Base-by-base conservation (phyloP, 2,113 vertebrate species). In the Prinia subflava region DNA sequence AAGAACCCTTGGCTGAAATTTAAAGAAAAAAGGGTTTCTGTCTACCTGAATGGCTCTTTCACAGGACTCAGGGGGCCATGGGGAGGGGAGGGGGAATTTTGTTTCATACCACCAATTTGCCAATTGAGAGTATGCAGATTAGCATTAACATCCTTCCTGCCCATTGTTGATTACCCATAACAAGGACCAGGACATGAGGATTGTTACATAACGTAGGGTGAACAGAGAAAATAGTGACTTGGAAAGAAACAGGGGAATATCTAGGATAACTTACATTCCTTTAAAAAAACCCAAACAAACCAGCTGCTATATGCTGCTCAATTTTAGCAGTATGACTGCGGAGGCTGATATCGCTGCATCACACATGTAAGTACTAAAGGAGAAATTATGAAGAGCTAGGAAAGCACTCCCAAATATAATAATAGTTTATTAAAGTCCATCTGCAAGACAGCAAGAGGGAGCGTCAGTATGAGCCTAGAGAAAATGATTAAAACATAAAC, bases 401-500 rank as follows among this genome's bases (percentile, higher is more conserved):
- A 90, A 94, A 88, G 46, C 50, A 27, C 28, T 95, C 94, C 79
- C 75, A 94, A 73, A 76, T 80, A 94, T 16, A 90, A 92, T 82
- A 94, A 67, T 57, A 65, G 62, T 69, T 95, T 95, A 79, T 83
- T 94, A 62, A 88, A 93, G 71, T 73, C 46, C 59, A 59, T 83
- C 82, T 96, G 85, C 37, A 80, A 92, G n/a, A 67, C 75, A 93
- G 50, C 50, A 77, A 86, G 49, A 77, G 50, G 67, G 90, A 88
- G 59, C 80, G 82, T 92, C 82, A 65, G n/a, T 31, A 74, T 69
- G 55, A 64, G 50, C 42, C 33, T 90, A 83, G 83, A 88, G 75
- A 94, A 96, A 92, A 63, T 83, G 53, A 83, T 77, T 93, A 90
- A 93, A 95, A 67, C 9, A 20, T 69, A 93, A 94, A 88, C 82